These are phyloP conservation scores for Horisme vitalbata DNA, from an alignment of 2,888 invertebrate genomes.

Conservation along the genomic window DNA sequence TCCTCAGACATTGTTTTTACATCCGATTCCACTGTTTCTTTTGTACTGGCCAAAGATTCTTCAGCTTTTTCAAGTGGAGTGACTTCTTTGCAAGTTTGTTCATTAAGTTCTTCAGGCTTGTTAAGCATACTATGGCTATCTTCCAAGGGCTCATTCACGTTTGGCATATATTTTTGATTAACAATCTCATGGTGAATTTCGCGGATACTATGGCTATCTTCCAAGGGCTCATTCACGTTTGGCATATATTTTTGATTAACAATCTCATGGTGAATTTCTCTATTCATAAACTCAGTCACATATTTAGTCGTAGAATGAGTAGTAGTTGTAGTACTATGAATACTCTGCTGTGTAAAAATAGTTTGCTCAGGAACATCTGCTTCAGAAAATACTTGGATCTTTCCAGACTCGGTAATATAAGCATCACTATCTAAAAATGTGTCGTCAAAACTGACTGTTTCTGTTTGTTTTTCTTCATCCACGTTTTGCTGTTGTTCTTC, in stretches of 20 bases:
- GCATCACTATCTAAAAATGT: conserved; percentile 3
- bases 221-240: not conserved
- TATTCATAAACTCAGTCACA: conserved; percentile 20
- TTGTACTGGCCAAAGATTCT: not conserved
- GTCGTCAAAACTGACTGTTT: not conserved
- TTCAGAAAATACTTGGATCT: not conserved
- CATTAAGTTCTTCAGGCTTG: not conserved
- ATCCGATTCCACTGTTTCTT: conserved; percentile 1
- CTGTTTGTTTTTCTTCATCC: not conserved
- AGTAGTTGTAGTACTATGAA: conserved; percentile 4
- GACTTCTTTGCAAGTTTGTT: not conserved
- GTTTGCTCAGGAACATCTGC: not conserved
- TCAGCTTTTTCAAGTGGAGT: not conserved
- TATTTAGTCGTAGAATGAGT: conserved; percentile 6
- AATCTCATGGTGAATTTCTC: conserved; percentile 19
- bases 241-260: conserved; percentile 1
- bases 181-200: conserved; percentile 19
- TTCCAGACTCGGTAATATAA: conserved; percentile 1
- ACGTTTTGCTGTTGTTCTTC: not conserved
- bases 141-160: not conserved
- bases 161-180: not conserved
- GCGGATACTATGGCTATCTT: not conserved
- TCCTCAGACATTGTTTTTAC: conserved; percentile 35
- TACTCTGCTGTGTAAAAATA: not conserved
- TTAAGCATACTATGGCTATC: not conserved